Conservation (phyloP, 2,888 invertebrate genomes). For the Onchidella celtica region DNA sequence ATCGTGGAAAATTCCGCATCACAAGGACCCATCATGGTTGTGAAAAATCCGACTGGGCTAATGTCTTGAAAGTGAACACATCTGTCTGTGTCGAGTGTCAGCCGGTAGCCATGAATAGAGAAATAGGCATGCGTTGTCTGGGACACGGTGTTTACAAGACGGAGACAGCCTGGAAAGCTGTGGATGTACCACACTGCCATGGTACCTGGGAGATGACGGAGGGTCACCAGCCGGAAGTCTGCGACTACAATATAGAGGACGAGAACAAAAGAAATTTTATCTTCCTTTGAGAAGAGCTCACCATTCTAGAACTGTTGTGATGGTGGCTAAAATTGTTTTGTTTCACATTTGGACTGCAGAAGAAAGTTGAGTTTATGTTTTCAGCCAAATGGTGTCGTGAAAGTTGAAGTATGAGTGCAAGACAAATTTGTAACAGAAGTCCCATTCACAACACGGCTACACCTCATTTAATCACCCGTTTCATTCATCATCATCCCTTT, state of each 20-base stretch:
- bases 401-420: background rate
- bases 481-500: no score
- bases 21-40: constrained; percentile 79
- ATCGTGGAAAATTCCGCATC: constrained; percentile 92
- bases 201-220: constrained; percentile 90
- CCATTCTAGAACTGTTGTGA: background rate
- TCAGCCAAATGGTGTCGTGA: no score
- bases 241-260: constrained; percentile 69
- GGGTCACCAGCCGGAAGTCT: constrained; percentile 75
- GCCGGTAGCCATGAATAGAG: constrained; percentile 88
- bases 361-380: background rate
- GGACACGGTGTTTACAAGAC: constrained; percentile 88
- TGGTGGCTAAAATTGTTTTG: background rate
- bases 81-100: constrained; percentile 91
- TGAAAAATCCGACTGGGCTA: constrained; percentile 83
- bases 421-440: background rate
- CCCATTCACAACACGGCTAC: background rate
- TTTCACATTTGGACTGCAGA: background rate
- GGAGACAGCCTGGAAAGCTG: constrained; percentile 80
- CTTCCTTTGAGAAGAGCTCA: constrained; percentile 70
- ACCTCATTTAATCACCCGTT: no score
- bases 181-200: constrained; percentile 92
- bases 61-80: constrained; percentile 82
- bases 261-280: constrained; percentile 72
- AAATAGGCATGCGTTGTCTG: constrained; percentile 87